Evolutionary conservation across 2,113 vertebrate species (phyloP), one percentile per base, ranked within the genome.

Genomic region (Dromas ardeola): DNA sequence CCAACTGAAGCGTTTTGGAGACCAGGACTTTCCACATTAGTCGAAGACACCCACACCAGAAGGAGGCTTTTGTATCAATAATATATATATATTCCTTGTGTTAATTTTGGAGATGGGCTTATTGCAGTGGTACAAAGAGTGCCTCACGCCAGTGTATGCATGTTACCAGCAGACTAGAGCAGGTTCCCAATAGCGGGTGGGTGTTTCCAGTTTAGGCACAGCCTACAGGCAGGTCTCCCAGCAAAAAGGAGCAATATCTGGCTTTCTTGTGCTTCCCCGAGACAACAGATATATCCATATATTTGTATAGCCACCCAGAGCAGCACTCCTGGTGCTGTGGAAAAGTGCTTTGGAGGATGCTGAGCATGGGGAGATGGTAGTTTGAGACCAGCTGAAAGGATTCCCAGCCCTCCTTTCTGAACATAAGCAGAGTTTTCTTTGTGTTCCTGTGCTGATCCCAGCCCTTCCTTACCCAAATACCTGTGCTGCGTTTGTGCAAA

Each of bases 141-240:
- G 34, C 15, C 56, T 90, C 14, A 2, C 1, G 0, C 15, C 65
- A 52, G 36, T 1, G 3, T 13, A 1, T 10, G 49, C 59, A 16
- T 2, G 0, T n/a, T 19, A 17, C 45, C 73, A 56, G 65, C 34
- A 78, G 58, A 21, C 13, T 27, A 36, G 13, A 66, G 56, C 34
- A 53, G 36, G 11, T 58, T 85, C 29, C 66, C 27, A 58, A 1
- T 4, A 58, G 38, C 52, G 82, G 47, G 34, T 43, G 71, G 11
- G 18, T 6, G 59, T 50, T 73, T 52, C 63, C 63, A 56, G 58
- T 34, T 71, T 10, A 29, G 53, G 50, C 11, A 52, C 62, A 80
- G 49, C 15, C 77, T 43, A 6, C 11, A n/a, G 53, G 27, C 17
- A 42, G 1, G 15, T 23, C 3, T 61, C 21, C n/a, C 11, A 55